phyloP scores from a whole-genome alignment of 2,888 invertebrate species.

The Acleris literana region DNA sequence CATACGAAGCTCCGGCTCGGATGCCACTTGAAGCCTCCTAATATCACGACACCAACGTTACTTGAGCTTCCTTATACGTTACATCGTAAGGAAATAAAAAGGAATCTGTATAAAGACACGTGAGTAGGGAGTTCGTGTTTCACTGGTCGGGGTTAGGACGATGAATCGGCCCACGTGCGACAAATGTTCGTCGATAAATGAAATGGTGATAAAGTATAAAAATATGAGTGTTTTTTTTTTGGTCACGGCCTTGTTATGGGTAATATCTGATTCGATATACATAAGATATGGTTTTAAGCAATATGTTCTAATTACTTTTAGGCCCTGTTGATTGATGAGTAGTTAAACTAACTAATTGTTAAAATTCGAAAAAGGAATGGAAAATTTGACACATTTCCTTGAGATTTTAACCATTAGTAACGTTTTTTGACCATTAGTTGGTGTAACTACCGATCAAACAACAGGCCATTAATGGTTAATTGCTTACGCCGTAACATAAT shows the following conservation, averaged over 20 bases:
- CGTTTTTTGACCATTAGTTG: no score
- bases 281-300: no score
- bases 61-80: not conserved
- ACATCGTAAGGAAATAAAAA: not conserved
- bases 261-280: not conserved
- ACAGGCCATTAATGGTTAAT: no score
- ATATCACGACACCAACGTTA: constrained; percentile 13
- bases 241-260: not conserved
- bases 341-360: no score
- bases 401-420: no score
- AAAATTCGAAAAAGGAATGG: no score
- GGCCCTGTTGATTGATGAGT: no score
- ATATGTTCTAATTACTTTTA: no score
- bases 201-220: constrained; percentile 35
- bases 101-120: not conserved
- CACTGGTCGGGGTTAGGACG: constrained; percentile 15
- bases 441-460: no score
- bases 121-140: constrained; percentile 10
- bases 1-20: constrained; percentile 24
- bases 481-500: no score
- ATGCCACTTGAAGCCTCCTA: constrained; percentile 27
- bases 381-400: no score
- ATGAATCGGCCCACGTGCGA: constrained; percentile 27
- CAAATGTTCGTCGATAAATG: constrained; percentile 32
- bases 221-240: constrained; percentile 12